Evolutionary conservation across 2,797 vertebrate species (phyloP).

Genomic region (Alexandromys oeconomus): DNA sequence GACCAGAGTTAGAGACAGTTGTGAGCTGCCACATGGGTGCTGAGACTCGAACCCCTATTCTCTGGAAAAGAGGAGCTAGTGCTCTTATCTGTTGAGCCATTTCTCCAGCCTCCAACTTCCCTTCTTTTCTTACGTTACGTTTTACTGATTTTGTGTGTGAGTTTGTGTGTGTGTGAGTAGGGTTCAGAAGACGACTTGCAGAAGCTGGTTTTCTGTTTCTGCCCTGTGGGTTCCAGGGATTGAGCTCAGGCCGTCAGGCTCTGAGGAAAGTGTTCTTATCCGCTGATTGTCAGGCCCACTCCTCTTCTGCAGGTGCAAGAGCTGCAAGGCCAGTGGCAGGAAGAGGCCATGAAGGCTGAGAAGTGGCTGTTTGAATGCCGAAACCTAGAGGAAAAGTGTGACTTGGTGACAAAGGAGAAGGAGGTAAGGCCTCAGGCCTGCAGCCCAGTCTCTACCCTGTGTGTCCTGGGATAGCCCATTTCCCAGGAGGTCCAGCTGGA

Average conservation of each 20-base stretch:
- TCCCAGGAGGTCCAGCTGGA: rapidly evolving
- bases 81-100: neutral
- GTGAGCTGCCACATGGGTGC: neutral
- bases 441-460: no score
- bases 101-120: neutral
- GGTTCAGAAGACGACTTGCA: neutral
- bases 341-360: slow-evolving; percentile 94
- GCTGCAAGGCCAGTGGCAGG: slow-evolving; percentile 91
- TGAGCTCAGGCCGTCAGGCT: neutral
- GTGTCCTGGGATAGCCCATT: neutral
- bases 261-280: neutral
- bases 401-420: slow-evolving; percentile 92
- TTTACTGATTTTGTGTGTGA: neutral
- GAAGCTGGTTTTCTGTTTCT: neutral
- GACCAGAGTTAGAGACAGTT: neutral
- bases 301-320: slow-evolving; percentile 90
- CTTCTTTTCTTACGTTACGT: neutral
- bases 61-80: neutral
- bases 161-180: neutral
- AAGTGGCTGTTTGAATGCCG: slow-evolving; percentile 96
- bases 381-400: slow-evolving; percentile 94
- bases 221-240: neutral
- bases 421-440: slow-evolving; percentile 90
- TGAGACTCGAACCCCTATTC: neutral
- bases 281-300: neutral